Conservation (phyloP, 1,140 invertebrate genomes). For the Drosophila pallidifrons region DNA sequence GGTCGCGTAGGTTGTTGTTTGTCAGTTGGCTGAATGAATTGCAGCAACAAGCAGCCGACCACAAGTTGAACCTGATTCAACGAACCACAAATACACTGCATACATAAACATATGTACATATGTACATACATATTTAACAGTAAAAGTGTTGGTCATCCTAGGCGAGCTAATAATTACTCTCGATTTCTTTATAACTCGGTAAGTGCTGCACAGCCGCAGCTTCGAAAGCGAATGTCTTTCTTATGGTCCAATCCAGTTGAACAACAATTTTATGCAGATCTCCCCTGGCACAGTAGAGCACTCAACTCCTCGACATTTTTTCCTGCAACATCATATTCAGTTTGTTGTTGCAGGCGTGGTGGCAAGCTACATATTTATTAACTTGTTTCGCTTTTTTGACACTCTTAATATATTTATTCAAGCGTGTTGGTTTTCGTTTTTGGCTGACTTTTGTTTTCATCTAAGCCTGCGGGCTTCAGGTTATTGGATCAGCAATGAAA, state of each 20-base stretch:
- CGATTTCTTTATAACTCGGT: not conserved
- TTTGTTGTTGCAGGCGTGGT: conserved; percentile 43
- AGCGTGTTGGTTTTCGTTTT: conserved; percentile 34
- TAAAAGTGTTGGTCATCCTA: not conserved
- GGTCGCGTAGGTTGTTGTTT: conserved; percentile 57
- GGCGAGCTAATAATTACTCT: not conserved
- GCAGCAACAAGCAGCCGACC: conserved; percentile 33
- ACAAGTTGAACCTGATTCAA: not conserved
- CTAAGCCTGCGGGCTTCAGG: conserved; percentile 58
- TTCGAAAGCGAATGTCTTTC: not conserved
- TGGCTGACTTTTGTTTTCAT: conserved; percentile 39
- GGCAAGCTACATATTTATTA: conserved; percentile 14
- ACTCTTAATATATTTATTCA: conserved; percentile 60
- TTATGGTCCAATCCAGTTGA: not conserved
- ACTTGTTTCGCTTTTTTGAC: conserved; percentile 50
- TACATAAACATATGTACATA: too few species aligned
- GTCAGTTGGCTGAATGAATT: conserved; percentile 28
- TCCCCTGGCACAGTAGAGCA: too few species aligned
- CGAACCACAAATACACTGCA: conserved; percentile 7
- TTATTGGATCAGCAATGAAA: conserved; percentile 70
- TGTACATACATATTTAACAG: not conserved
- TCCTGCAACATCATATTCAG: conserved; percentile 16
- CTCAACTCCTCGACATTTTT: not conserved
- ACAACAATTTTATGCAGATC: conserved; percentile 11
- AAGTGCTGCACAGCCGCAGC: not conserved